phyloP scores from a whole-genome alignment of 2,888 invertebrate genomes.

The Cantharis rustica region DNA sequence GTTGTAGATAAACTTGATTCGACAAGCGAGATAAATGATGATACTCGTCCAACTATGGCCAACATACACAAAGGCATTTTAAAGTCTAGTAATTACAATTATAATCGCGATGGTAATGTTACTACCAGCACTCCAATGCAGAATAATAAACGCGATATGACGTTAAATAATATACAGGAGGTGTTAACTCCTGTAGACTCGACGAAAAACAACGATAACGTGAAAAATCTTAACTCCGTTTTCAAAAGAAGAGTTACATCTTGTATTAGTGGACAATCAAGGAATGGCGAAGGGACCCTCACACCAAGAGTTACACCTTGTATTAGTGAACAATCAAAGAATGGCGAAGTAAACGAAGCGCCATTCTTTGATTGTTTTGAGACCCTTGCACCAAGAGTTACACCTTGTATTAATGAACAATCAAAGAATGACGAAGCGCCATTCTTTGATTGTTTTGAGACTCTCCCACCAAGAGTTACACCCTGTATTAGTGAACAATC shows the following conservation, averaged over 20 bases:
- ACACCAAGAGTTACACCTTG: conserved; percentile 45
- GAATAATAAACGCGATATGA: conserved; percentile 21
- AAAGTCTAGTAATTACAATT: conserved; percentile 13
- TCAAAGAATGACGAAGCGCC: too few species aligned
- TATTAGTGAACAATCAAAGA: too few species aligned
- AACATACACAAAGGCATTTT: conserved; percentile 18
- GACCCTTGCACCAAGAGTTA: too few species aligned
- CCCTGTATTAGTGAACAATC: too few species aligned
- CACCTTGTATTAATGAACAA: too few species aligned
- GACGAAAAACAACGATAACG: conserved; percentile 9
- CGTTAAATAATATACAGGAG: conserved; percentile 35
- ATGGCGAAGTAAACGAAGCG: too few species aligned
- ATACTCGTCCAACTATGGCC: conserved; percentile 34
- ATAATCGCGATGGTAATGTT: background rate
- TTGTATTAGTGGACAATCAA: conserved; percentile 16
- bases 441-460: too few species aligned
- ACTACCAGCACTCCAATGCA: conserved; percentile 48
- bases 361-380: too few species aligned
- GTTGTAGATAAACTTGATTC: background rate
- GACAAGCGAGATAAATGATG: conserved; percentile 16
- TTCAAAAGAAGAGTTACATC: background rate
- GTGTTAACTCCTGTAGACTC: conserved; percentile 41
- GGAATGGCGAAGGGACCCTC: conserved; percentile 13
- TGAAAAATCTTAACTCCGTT: background rate
- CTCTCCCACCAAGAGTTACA: too few species aligned